Evolutionary conservation across 2,113 vertebrate genomes (phyloP).

Genomic region (Oryzias curvinotus): DNA sequence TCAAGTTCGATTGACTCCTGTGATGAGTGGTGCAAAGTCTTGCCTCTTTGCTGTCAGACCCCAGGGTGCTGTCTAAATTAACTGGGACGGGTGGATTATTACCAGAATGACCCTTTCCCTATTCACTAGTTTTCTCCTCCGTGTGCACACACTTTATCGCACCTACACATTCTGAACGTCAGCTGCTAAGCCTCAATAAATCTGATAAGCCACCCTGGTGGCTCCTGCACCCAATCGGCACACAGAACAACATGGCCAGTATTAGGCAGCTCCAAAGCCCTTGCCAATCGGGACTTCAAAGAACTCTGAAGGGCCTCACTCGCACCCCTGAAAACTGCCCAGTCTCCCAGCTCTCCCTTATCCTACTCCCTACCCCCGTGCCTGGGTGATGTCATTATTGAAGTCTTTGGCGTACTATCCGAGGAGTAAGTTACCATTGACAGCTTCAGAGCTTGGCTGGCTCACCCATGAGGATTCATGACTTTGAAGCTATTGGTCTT

Average conservation of each 20-base stretch:
- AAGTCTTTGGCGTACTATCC: slow-evolving; percentile 87
- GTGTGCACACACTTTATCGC: slow-evolving; percentile 51
- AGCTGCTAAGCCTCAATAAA: slow-evolving; percentile 71
- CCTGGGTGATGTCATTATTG: slow-evolving; percentile 95
- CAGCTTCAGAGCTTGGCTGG: slow-evolving; percentile 89
- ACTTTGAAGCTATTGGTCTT: slow-evolving; percentile 98
- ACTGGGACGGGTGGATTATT: slow-evolving; percentile 63
- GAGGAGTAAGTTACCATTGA: slow-evolving; percentile 91
- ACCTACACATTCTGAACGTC: slow-evolving; percentile 58
- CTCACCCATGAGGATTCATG: slow-evolving; percentile 89
- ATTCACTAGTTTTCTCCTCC: slow-evolving; percentile 55
- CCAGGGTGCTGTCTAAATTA: slow-evolving; percentile 62
- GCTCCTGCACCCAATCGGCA: slow-evolving; percentile 63
- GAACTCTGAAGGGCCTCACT: slow-evolving; percentile 81
- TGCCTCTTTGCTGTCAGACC: slow-evolving; percentile 57
- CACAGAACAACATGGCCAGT: slow-evolving; percentile 68
- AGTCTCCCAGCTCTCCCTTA: slow-evolving; percentile 69
- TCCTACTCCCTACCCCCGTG: slow-evolving; percentile 73
- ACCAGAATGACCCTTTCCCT: slow-evolving; percentile 68
- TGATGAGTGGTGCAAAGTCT: slow-evolving; percentile 42
- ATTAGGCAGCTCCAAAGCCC: slow-evolving; percentile 90
- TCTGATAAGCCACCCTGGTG: slow-evolving; percentile 75
- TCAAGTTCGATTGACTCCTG: slow-evolving; percentile 42
- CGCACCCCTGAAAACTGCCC: slow-evolving; percentile 80
- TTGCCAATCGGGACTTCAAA: slow-evolving; percentile 87